Percentiles rank a stretch among this genome's conserved stretches.
phyloP scores from a whole-genome alignment of 2,113 vertebrate genomes.

The Laticauda colubrina region DNA sequence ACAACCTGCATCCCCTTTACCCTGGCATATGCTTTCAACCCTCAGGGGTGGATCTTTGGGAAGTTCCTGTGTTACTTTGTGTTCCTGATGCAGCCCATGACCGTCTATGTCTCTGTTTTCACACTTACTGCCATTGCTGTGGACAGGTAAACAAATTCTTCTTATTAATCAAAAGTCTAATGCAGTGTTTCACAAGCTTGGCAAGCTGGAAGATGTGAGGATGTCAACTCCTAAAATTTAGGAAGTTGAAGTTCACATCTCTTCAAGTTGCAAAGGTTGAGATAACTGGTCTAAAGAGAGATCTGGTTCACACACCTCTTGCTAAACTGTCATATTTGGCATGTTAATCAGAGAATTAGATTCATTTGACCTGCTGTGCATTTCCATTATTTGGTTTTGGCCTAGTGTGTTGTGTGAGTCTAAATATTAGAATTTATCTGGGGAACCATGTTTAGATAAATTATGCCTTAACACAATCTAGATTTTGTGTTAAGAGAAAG shows the following conservation, averaged over 20 bases:
- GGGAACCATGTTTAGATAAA: not conserved
- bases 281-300: not conserved
- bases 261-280: not conserved
- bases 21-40: conserved; percentile 84
- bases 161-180: not conserved
- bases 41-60: conserved; percentile 84
- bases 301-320: not conserved
- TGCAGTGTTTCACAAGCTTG: not conserved
- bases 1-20: conserved; percentile 85
- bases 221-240: not conserved
- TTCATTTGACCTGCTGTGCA: not conserved
- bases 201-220: not conserved
- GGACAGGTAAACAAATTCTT: conserved; percentile 73
- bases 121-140: conserved; percentile 85
- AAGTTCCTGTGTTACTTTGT: conserved; percentile 86
- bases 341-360: not conserved
- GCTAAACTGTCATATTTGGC: not conserved
- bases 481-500: not conserved
- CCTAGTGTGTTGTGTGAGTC: not conserved
- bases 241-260: not conserved
- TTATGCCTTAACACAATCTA: not conserved
- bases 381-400: not conserved
- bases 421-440: not conserved
- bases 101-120: conserved; percentile 86
- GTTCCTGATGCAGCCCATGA: conserved; percentile 86